phyloP scores from a whole-genome alignment of 2,888 invertebrate species.

The Drosophila rellima region DNA sequence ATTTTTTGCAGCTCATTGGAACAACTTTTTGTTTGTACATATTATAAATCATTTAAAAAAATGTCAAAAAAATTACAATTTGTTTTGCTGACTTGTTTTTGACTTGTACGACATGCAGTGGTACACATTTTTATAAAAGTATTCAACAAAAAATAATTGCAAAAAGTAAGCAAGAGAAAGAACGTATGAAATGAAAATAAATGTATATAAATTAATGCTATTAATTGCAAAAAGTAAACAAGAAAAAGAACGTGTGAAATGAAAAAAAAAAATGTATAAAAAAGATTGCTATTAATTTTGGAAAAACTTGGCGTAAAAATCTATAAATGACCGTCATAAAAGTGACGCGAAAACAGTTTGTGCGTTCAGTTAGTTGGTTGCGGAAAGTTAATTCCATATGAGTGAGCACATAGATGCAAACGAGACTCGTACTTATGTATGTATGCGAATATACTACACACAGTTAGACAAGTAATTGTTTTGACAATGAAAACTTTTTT shows the following conservation, averaged over 20 bases:
- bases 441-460: neutral
- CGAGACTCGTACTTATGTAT: neutral
- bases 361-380: slow-evolving; percentile 25
- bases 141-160: slow-evolving; percentile 2
- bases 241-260: neutral
- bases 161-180: slow-evolving; percentile 4
- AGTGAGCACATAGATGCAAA: neutral
- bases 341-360: slow-evolving; percentile 43
- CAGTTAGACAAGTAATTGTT: no score
- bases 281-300: neutral
- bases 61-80: slow-evolving; percentile 9
- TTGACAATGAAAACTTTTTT: neutral
- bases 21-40: neutral
- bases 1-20: slow-evolving; percentile 3
- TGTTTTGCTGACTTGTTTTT: slow-evolving; percentile 69
- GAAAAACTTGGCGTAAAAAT: slow-evolving; percentile 10
- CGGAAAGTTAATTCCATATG: slow-evolving; percentile 12
- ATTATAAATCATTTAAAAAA: neutral
- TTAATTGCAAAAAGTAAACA: slow-evolving; percentile 7
- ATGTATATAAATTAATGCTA: neutral
- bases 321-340: slow-evolving; percentile 50
- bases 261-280: neutral
- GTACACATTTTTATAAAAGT: slow-evolving; percentile 63
- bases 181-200: slow-evolving; percentile 1
- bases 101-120: slow-evolving; percentile 70